A percentile compares a stretch with the other conserved stretches of the same genome.
These are phyloP conservation scores for Todiramphus saurophagus DNA, from an alignment of 2,113 vertebrate genomes.

Conservation along the genomic window DNA sequence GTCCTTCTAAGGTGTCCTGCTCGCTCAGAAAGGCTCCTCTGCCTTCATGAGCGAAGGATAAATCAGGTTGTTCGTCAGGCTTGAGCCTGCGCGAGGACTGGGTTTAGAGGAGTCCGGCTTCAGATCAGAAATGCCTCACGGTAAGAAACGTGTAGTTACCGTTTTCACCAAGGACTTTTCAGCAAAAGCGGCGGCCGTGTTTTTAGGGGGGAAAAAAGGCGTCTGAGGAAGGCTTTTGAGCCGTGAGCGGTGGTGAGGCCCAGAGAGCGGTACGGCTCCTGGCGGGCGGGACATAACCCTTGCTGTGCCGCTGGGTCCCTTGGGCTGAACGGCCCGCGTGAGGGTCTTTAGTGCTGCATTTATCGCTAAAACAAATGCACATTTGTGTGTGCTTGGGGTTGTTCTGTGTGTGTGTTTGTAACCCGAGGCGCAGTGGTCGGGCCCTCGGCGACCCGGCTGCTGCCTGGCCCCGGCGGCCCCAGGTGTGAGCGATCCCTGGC, in stretches of 20 bases:
- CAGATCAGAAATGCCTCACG: not conserved
- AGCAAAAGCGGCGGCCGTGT: rapidly evolving
- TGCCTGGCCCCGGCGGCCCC: not conserved
- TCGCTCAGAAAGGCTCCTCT: rapidly evolving
- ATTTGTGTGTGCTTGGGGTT: not conserved
- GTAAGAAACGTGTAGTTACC: not conserved
- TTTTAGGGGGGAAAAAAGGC: rapidly evolving
- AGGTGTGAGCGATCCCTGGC: too few species aligned
- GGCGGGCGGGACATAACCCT: rapidly evolving
- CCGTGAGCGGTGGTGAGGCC: rapidly evolving
- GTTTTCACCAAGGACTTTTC: not conserved
- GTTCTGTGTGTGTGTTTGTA: not conserved
- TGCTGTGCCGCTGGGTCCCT: too few species aligned
- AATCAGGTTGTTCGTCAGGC: rapidly evolving
- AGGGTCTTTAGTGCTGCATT: not conserved
- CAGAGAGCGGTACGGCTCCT: not conserved
- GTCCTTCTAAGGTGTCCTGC: not conserved
- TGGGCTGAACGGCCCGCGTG: rapidly evolving
- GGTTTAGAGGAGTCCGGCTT: rapidly evolving
- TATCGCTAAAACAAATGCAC: not conserved
- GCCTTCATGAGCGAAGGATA: rapidly evolving
- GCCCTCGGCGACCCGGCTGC: too few species aligned
- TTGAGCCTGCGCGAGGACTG: too few species aligned
- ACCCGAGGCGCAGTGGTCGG: rapidly evolving
- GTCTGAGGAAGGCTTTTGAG: not conserved